Conservation (phyloP, 2,888 invertebrate species). For the Mystacides longicornis region DNA sequence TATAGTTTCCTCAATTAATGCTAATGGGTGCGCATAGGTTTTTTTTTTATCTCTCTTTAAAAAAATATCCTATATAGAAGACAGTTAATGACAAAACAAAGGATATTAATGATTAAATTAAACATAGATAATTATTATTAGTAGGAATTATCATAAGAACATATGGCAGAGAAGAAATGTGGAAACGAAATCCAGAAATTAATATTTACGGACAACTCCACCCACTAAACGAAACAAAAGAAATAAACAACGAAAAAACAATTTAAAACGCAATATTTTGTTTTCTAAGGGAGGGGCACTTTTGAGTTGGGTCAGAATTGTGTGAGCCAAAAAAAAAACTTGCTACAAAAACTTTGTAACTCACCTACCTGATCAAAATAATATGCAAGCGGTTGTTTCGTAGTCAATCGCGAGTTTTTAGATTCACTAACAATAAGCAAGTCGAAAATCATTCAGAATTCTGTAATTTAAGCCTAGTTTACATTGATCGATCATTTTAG, state of each 20-base stretch:
- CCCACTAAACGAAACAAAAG: neutral
- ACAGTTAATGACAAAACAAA: conserved; percentile 1
- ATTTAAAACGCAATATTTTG: neutral
- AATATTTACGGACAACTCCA: neutral
- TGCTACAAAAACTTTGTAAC: too few relatives aligned
- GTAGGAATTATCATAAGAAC: neutral
- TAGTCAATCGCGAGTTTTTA: too few relatives aligned
- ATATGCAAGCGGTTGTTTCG: too few relatives aligned
- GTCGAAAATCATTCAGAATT: too few relatives aligned
- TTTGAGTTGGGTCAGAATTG: neutral
- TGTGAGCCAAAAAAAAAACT: too few relatives aligned
- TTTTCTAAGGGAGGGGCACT: neutral
- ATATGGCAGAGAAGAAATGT: neutral
- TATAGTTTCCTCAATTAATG: neutral
- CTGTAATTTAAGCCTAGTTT: too few relatives aligned
- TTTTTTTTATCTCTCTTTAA: too few relatives aligned
- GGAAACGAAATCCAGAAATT: neutral
- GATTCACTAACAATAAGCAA: too few relatives aligned
- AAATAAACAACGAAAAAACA: conserved; percentile 1
- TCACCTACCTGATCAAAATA: too few relatives aligned
- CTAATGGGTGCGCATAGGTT: neutral
- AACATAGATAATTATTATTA: too few relatives aligned
- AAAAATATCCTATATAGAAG: neutral
- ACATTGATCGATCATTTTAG: too few relatives aligned
- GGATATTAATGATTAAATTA: neutral